Evolutionary conservation across 2,797 vertebrate genomes (phyloP).

Genomic region (Tenualosa thibaudeaui): DNA sequence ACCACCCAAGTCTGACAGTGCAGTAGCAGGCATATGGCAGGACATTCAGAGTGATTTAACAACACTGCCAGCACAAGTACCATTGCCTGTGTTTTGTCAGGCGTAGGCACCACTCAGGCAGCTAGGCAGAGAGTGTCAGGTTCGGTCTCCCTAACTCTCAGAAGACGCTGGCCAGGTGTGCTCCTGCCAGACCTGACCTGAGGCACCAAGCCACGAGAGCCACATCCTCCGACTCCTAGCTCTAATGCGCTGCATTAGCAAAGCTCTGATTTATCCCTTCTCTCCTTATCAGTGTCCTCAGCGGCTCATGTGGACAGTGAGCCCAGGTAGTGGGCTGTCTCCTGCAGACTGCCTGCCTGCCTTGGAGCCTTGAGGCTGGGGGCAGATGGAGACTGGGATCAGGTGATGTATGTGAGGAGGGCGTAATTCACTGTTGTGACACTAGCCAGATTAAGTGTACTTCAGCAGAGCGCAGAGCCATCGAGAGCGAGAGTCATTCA

Average conservation of each 20-base stretch:
- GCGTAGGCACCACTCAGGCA: neutral
- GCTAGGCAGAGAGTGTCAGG: neutral
- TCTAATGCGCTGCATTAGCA: neutral
- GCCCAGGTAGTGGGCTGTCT: neutral
- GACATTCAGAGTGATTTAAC: neutral
- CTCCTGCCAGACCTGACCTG: neutral
- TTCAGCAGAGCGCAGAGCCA: neutral
- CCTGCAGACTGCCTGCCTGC: neutral
- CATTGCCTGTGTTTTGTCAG: neutral
- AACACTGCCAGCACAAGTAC: neutral
- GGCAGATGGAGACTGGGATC: neutral
- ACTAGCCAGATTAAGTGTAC: neutral
- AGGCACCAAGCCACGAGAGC: neutral
- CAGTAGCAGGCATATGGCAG: neutral
- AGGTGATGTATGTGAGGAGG: neutral
- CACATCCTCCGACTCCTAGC: neutral
- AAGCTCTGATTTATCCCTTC: neutral
- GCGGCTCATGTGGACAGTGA: neutral
- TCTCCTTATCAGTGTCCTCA: neutral
- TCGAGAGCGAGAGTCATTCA: neutral
- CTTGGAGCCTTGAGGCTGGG: neutral
- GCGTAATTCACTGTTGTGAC: slow-evolving; percentile 10
- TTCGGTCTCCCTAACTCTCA: neutral
- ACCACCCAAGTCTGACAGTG: neutral
- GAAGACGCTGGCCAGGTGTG: neutral